Conservation (phyloP, 53 echinoderm and acorn worm genomes). For the Temnopleurus reevesii region DNA sequence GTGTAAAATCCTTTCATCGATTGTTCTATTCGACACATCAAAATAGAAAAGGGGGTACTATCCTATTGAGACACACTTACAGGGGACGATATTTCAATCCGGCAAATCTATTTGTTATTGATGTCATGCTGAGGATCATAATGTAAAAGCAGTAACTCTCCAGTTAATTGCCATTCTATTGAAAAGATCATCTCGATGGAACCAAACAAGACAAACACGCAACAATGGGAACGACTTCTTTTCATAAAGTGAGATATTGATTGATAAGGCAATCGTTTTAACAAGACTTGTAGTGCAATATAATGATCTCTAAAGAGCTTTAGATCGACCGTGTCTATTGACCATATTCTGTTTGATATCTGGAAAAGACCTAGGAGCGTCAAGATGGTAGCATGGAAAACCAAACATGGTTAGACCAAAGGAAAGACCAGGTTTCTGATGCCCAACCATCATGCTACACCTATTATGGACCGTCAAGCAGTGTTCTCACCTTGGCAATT, state of each 20-base stretch:
- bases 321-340: slow-evolving; percentile 41
- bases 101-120: neutral
- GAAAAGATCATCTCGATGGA: slow-evolving; percentile 21
- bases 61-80: neutral
- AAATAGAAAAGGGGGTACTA: neutral
- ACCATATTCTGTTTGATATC: neutral
- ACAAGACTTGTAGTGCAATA: slow-evolving; percentile 10
- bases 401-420: neutral
- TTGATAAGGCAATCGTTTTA: slow-evolving; percentile 19
- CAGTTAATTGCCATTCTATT: slow-evolving; percentile 33
- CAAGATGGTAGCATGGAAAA: neutral
- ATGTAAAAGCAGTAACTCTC: neutral
- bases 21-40: neutral
- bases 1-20: neutral
- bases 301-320: slow-evolving; percentile 37
- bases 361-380: neutral
- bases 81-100: neutral
- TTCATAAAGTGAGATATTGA: neutral
- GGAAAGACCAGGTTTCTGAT: neutral
- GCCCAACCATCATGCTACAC: neutral
- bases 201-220: slow-evolving; percentile 1
- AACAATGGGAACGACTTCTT: neutral
- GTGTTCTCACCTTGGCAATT: no score
- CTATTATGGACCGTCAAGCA: slow-evolving; percentile 16
- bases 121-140: neutral